Base-by-base conservation (phyloP, 2,888 invertebrate species). In the Amblyjoppa fuscipennis region DNA sequence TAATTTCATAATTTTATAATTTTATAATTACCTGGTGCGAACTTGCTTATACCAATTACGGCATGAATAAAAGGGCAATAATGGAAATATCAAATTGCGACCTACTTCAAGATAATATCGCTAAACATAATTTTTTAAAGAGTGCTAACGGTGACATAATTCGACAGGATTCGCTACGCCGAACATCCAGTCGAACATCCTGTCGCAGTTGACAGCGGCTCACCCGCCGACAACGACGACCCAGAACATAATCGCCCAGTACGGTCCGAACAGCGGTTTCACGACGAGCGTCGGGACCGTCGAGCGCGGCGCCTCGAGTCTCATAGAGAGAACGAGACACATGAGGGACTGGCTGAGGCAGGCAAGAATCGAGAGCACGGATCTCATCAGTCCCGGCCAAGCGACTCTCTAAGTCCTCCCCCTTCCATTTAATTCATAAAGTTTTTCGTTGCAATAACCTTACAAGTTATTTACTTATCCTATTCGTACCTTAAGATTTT, bases 301-400 rank as follows among this genome's bases (percentile, higher is more conserved):
- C 89, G 89, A 95, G 91, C 95, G 96, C 38, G 95, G 95, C 75
- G 95, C 96, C 1, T 96, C 96, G 7, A 96, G 96, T 78, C 92
- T 96, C 77, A 96, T 96, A 70, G 96, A 96, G 90, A 94, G 96
- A 51, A 96, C 96, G 1, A 94, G 96, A 79, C 96, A 96, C 89
- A 93, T 96, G 83, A 94, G 96, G 85, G 96, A 96, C 90, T 96
- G 96, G 96, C 92, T 96, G 83, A 94, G 96, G 20, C 96, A 96
- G 92, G 93, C 94, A 53, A 91, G 94, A 69, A 90, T 92, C 77
- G 94, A 94, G 85, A 93, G 89, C 49, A 91, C 93, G 1, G 93
- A 93, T 73, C 88, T 93, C 76, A 91, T 93, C 69, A 92, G 91
- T 86, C 92, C 93, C 11, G 93, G 93, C n/a, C 93, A 93, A 86